These are phyloP conservation scores for Phrynocephalus forsythii DNA, from an alignment of 2,797 vertebrate genomes.

Conservation along the genomic window DNA sequence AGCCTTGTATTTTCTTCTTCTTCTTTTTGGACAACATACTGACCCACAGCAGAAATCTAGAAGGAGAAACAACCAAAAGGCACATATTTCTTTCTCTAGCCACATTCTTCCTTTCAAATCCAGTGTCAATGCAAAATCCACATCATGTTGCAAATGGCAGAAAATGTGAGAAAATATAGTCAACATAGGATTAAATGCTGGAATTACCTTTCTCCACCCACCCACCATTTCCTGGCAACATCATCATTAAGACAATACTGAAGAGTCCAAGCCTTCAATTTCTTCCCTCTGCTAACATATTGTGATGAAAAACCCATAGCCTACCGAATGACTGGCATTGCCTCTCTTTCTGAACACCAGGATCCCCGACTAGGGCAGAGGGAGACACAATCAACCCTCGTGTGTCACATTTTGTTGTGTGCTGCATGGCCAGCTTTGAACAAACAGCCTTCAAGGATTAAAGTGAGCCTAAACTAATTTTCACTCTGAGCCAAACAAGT, in stretches of 20 bases:
- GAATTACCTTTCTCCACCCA: background rate
- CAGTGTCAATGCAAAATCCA: background rate
- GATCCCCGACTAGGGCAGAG: slow-evolving; percentile 43
- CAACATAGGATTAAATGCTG: background rate
- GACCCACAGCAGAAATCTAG: slow-evolving; percentile 50
- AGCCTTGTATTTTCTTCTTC: slow-evolving; percentile 43
- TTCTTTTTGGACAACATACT: slow-evolving; percentile 46
- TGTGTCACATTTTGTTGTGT: slow-evolving; percentile 12
- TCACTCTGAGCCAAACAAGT: slow-evolving; percentile 34
- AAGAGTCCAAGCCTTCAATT: background rate
- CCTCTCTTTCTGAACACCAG: slow-evolving; percentile 35
- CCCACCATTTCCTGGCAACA: background rate
- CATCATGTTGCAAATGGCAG: background rate
- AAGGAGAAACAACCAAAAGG: slow-evolving; percentile 69
- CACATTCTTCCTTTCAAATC: background rate
- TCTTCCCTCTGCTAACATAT: background rate
- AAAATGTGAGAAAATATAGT: background rate
- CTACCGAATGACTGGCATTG: slow-evolving; percentile 3
- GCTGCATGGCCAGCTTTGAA: slow-evolving; percentile 33
- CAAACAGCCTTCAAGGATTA: slow-evolving; percentile 41
- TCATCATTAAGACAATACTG: background rate
- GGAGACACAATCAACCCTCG: slow-evolving; percentile 37
- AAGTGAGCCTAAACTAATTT: slow-evolving; percentile 39
- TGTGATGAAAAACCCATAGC: background rate
- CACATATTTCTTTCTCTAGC: slow-evolving; percentile 51